A percentile compares a stretch with the other conserved stretches of the same genome.
Evolutionary conservation across 2,888 invertebrate species (phyloP).

Genomic region (Ecdyonurus torrentis): DNA sequence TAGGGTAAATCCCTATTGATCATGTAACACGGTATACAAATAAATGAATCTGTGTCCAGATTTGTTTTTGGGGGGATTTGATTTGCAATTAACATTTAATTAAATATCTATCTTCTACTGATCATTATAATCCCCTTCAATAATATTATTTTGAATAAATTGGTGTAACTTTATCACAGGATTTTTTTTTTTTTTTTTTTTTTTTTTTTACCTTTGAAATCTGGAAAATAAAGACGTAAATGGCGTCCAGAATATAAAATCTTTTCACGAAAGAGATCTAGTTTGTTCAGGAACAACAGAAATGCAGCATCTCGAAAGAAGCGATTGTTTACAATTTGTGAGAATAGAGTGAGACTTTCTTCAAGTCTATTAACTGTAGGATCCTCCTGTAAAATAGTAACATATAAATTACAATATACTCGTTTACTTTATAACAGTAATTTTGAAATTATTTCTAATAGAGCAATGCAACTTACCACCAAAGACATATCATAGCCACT

Average conservation of each 20-base stretch:
- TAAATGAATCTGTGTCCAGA: no score
- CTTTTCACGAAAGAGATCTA: conserved; percentile 46
- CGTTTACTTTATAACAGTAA: neutral
- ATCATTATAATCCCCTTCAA: neutral
- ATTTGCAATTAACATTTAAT: no score
- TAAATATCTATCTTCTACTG: no score
- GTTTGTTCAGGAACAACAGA: conserved; percentile 45
- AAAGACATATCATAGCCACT: conserved; percentile 50
- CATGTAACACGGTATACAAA: no score
- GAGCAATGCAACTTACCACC: conserved; percentile 23
- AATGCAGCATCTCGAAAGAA: conserved; percentile 44
- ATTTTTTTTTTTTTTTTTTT: no score
- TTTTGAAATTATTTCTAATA: neutral
- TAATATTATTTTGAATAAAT: neutral
- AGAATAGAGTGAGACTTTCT: conserved; percentile 44
- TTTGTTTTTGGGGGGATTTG: no score
- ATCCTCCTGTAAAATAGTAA: conserved; percentile 32
- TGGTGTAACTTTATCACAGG: no score
- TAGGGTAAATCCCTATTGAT: no score
- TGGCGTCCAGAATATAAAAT: conserved; percentile 42
- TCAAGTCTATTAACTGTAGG: conserved; percentile 40
- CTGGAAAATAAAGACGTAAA: conserved; percentile 38
- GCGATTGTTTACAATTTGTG: conserved; percentile 44
- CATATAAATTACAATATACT: neutral
- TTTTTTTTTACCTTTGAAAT: conserved; percentile 31